Evolutionary conservation across 1,140 invertebrate species (phyloP).

Genomic region (Myzus persicae): DNA sequence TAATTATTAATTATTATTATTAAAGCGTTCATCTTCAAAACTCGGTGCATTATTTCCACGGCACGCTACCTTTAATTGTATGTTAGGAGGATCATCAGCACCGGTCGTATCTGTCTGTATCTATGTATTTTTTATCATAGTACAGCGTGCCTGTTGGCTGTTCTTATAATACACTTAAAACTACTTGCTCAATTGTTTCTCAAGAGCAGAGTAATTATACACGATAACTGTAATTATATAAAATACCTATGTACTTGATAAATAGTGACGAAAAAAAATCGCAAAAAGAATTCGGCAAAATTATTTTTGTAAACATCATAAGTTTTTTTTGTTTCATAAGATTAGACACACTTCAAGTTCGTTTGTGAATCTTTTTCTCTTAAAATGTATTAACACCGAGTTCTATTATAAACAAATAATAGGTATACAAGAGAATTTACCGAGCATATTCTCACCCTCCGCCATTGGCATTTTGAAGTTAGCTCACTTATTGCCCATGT

Average conservation of each 20-base stretch:
- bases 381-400: too few species aligned
- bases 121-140: background rate
- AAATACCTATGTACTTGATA: background rate
- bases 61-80: background rate
- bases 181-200: background rate
- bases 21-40: background rate
- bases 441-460: too few species aligned
- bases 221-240: background rate
- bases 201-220: background rate
- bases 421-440: too few species aligned
- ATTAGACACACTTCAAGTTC: background rate
- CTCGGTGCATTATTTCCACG: background rate
- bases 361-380: background rate
- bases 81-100: background rate
- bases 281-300: background rate
- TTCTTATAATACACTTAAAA: background rate
- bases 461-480: background rate
- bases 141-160: background rate
- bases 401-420: too few species aligned
- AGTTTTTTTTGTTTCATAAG: background rate
- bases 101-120: background rate
- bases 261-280: background rate
- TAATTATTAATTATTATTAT: background rate
- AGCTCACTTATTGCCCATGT: too few species aligned
- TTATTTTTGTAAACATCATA: background rate